Base-by-base conservation (phyloP, 2,797 vertebrate species). In the Choloepus didactylus region DNA sequence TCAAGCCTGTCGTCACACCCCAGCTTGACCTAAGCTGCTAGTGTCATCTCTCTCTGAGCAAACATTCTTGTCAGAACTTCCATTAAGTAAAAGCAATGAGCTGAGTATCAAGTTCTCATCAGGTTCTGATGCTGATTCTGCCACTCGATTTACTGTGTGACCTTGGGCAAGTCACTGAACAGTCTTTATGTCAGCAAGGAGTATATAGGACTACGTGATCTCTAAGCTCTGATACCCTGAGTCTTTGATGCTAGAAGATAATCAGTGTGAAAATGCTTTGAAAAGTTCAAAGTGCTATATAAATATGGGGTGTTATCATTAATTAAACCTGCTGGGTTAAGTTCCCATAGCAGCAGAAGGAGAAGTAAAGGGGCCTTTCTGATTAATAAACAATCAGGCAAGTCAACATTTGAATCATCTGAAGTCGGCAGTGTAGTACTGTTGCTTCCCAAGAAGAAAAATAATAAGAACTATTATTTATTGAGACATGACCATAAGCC, bases 381-480 rank as follows among this genome's bases (percentile, higher is more conserved):
- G 31, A 87, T 83, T 69, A 84, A 75, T 81, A 66, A 27, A 87
- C 9, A 35, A 9, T 51, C 38, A 12, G n/a, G 19, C 46, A 93
- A 95, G 60, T 88, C 46, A 94, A 81, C 23, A 89, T 81, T 41
- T 66, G 66, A 95, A 70, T 92, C 82, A 67, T 88, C 75, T 80
- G 51, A 93, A 64, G 80, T 89, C 94, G 41, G 56, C 76, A 94
- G 66, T 62, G 35, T 73, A 80, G 31, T 73, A 76, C 25, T 83
- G 69, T 51, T 94, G 62, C 91, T 93, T 96, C 79, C 49, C 5
- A 23, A 23, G 75, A 67, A 86, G 41, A 76, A 92, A 84, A 82
- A 87, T 49, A 92, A 82, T 66, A 75, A 83, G 56, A 67, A 67
- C 25, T 80, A 41, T 85, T 90, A 79, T 94, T 95, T 95, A 92